These are phyloP conservation scores for Erythrolamprus reginae DNA, from an alignment of 2,113 vertebrate species.

Conservation along the genomic window DNA sequence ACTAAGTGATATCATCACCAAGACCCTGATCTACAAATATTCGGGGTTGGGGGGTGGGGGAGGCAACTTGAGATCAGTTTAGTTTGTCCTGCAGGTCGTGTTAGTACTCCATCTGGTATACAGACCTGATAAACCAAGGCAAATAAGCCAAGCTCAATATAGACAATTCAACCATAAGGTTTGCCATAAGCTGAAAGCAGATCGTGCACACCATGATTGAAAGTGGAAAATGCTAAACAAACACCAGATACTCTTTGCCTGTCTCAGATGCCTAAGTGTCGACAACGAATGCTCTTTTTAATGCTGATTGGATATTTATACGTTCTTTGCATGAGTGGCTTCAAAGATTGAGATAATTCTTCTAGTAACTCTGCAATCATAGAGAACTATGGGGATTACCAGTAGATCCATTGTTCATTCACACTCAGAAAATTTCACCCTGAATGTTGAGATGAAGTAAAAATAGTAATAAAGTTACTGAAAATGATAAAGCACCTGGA, in stretches of 20 bases:
- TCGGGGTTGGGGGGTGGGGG: rapidly evolving
- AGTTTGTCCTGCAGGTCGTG: background rate
- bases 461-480: background rate
- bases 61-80: background rate
- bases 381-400: background rate
- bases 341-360: background rate
- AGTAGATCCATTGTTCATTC: background rate
- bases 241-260: background rate
- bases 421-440: background rate
- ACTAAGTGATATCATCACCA: background rate
- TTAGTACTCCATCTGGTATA: background rate
- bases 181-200: background rate
- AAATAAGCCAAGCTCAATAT: background rate
- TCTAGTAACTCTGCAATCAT: background rate
- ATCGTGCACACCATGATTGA: background rate
- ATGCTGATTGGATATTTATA: background rate
- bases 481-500: background rate
- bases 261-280: background rate
- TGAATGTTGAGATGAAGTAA: background rate
- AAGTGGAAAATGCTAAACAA: background rate
- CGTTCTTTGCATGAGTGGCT: background rate
- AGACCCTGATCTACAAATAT: background rate
- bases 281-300: background rate
- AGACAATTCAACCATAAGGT: background rate
- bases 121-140: background rate